Evolutionary conservation across 2,113 vertebrate species (phyloP).

Genomic region (Chionomys nivalis): DNA sequence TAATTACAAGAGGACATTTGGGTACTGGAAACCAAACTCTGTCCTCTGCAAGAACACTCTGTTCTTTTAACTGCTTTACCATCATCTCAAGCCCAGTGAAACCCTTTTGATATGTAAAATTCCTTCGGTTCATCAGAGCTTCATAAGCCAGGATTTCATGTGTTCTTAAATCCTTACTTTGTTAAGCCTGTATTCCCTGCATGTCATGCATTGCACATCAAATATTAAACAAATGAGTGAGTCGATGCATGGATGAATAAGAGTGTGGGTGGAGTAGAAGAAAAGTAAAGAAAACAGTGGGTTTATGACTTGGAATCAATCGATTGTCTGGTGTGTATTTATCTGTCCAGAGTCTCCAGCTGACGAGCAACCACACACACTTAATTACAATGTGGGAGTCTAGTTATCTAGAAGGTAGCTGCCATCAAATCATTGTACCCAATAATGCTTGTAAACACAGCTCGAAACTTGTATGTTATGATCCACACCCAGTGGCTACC

Average conservation of each 20-base stretch:
- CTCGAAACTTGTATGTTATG: neutral
- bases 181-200: neutral
- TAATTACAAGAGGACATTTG: neutral
- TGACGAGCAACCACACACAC: neutral
- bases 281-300: neutral
- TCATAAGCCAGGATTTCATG: neutral
- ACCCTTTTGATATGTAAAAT: neutral
- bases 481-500: neutral
- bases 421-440: neutral
- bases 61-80: neutral
- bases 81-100: neutral
- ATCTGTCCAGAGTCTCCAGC: neutral
- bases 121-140: neutral
- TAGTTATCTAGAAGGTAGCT: neutral
- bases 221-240: constrained; percentile 14
- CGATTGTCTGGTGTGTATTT: neutral
- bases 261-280: neutral
- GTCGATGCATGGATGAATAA: neutral
- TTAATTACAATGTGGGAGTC: neutral
- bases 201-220: neutral
- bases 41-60: neutral
- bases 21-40: too few species aligned
- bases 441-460: neutral
- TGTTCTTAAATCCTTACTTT: neutral
- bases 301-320: neutral